These are phyloP conservation scores for Tethya wilhelma DNA, from an alignment of 37 sponge, comb jelly and placozoan genomes.

Conservation along the genomic window DNA sequence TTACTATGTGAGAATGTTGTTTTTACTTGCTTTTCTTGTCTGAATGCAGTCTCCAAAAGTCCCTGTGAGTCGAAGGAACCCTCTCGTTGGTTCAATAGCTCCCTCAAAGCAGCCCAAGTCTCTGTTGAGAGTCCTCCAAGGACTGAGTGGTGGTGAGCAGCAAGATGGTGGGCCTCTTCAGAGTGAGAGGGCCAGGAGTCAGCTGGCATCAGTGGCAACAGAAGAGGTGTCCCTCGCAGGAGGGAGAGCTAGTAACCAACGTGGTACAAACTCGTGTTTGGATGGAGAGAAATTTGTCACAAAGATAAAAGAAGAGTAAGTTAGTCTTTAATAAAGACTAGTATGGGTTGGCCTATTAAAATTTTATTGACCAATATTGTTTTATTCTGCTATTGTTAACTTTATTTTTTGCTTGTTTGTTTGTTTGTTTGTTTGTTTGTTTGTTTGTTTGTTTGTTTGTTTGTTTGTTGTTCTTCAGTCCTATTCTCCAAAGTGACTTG, in stretches of 20 bases:
- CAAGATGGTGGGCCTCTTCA: background rate
- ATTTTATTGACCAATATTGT: too few relatives aligned
- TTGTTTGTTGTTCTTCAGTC: conserved; percentile 23
- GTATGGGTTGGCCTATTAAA: too few relatives aligned
- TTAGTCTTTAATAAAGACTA: conserved; percentile 12
- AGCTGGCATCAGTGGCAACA: background rate
- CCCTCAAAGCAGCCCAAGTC: conserved; percentile 25
- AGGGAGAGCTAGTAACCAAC: background rate
- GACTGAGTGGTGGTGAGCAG: background rate
- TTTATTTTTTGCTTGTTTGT: too few relatives aligned
- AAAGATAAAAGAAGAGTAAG: conserved; percentile 22
- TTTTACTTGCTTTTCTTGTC: too few relatives aligned
- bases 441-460: too few relatives aligned
- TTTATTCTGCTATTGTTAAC: too few relatives aligned
- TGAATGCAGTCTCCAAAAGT: too few relatives aligned
- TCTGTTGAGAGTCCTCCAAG: conserved; percentile 2
- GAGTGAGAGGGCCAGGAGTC: conserved; percentile 6
- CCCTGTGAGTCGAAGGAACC: too few relatives aligned
- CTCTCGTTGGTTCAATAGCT: background rate
- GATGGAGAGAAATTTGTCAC: background rate
- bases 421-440: too few relatives aligned
- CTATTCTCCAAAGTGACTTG: background rate
- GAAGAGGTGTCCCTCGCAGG: background rate
- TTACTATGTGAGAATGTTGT: too few relatives aligned
- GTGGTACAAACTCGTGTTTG: background rate